Evolutionary conservation across 2,888 invertebrate species (phyloP).

Genomic region (Bugulina stolonifera): DNA sequence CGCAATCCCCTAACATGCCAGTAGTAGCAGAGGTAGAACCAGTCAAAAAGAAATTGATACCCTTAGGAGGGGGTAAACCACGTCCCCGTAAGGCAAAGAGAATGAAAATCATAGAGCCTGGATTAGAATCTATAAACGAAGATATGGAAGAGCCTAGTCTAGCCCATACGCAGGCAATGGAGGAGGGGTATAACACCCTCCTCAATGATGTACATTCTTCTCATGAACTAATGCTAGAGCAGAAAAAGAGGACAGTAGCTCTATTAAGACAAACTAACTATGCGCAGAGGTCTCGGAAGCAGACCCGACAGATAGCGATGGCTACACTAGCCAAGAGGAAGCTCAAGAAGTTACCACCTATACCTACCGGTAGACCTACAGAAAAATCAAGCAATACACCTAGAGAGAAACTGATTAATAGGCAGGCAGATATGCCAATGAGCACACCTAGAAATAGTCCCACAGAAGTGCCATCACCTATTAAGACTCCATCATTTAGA

Average conservation of each 20-base stretch:
- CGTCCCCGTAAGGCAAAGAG: conserved; percentile 23
- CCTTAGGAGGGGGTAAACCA: conserved; percentile 1
- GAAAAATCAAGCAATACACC: no score
- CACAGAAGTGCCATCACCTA: not conserved
- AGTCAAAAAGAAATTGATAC: not conserved
- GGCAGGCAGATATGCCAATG: not conserved
- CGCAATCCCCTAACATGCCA: not conserved
- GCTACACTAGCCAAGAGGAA: conserved; percentile 20
- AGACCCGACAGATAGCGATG: conserved; percentile 9
- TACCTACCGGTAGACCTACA: not conserved
- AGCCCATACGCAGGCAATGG: not conserved
- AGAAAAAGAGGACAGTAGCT: not conserved
- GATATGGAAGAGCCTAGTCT: not conserved
- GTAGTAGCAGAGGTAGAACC: not conserved
- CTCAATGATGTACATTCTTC: conserved; percentile 13
- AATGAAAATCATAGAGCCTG: conserved; percentile 21
- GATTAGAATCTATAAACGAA: conserved; percentile 21
- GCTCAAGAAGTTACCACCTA: not conserved
- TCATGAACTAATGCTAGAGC: conserved; percentile 13
- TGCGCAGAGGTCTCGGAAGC: conserved; percentile 7
- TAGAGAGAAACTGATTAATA: no score
- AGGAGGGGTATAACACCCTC: conserved; percentile 1
- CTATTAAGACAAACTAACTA: conserved; percentile 9
- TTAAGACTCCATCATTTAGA: not conserved
- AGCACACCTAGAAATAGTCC: not conserved